Evolutionary conservation across 2,113 vertebrate genomes (phyloP).

Genomic region (Fulmarus glacialis): DNA sequence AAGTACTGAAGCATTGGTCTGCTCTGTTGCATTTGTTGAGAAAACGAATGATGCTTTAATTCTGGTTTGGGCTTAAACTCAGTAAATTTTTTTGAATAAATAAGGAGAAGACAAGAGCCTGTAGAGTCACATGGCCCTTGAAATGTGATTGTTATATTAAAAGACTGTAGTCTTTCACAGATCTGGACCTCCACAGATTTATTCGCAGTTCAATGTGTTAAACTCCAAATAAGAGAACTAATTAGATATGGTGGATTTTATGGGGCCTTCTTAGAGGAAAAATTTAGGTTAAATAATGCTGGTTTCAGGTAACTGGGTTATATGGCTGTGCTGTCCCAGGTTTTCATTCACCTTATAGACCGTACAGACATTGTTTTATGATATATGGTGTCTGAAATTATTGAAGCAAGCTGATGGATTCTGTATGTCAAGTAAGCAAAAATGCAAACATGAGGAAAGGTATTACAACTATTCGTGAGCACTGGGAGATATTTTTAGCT

Average conservation of each 20-base stretch:
- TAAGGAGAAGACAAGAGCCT: not conserved
- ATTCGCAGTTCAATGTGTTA: not conserved
- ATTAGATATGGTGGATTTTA: not conserved
- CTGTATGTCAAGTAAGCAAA: not conserved
- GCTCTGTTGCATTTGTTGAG: not conserved
- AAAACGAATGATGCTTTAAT: not conserved
- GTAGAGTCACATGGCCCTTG: not conserved
- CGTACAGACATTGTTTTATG: not conserved
- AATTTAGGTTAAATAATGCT: not conserved
- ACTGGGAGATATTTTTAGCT: not conserved
- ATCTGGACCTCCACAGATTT: not conserved
- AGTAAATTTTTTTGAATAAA: not conserved
- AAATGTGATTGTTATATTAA: not conserved
- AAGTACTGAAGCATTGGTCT: not conserved
- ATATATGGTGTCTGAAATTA: not conserved
- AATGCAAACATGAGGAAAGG: not conserved
- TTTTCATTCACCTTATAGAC: not conserved
- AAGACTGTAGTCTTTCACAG: not conserved
- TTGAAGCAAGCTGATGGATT: not conserved
- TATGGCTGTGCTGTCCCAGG: not conserved
- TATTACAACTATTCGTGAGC: not conserved
- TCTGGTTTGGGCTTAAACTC: not conserved
- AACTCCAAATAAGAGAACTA: not conserved
- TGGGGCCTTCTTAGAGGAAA: not conserved
- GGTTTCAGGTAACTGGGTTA: not conserved